Base-by-base conservation (phyloP, 2,888 invertebrate species). In the Zygothrica quintamaculata region DNA sequence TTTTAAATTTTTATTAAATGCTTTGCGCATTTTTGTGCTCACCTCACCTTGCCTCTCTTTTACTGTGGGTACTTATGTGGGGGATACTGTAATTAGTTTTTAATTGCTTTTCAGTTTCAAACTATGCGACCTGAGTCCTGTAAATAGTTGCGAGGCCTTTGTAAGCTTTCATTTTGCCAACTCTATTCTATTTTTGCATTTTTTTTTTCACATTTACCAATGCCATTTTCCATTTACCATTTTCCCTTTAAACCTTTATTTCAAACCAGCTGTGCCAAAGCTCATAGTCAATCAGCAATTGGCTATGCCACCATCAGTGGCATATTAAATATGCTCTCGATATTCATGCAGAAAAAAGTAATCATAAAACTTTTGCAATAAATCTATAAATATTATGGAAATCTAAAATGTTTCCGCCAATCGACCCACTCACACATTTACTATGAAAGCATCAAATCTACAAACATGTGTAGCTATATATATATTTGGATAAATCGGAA, bases 1-100 rank as follows among this genome's bases (percentile, higher is more conserved):
- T 82, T 79, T 87, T 84, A 86, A 87, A 87, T 79, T 87, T 84
- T 73, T 80, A 80, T 76, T 86, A 78, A 87, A 87, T 76, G 65
- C 79, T 74, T 69, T 60, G 68, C 82, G 76, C 79, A 84, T 84
- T 77, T 71, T 65, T 65, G 48, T 29, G 44, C 37, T 34, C 36
- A 39, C 18, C 13, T 3, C n/a, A 12, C 8, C 5, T 7, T 1
- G 6, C 8, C 25, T 5, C 8, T 13, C 7, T 7, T 8, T 25
- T 33, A 8, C 22, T 7, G 34, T 11, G 22, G 39, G 31, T 33
- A 58, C 67, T 61, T 53, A 71, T 68, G 52, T 58, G 55, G 34
- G 56, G 60, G 67, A 65, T 56, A 68, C 74, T 79, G 77, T 82
- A 82, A 82, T 82, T 82, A 82, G 80, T 87, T 82, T 82, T 88